Evolutionary conservation across 1,140 invertebrate species (phyloP), one percentile per base, ranked within the genome.

Genomic region (Aleiodes sp.): DNA sequence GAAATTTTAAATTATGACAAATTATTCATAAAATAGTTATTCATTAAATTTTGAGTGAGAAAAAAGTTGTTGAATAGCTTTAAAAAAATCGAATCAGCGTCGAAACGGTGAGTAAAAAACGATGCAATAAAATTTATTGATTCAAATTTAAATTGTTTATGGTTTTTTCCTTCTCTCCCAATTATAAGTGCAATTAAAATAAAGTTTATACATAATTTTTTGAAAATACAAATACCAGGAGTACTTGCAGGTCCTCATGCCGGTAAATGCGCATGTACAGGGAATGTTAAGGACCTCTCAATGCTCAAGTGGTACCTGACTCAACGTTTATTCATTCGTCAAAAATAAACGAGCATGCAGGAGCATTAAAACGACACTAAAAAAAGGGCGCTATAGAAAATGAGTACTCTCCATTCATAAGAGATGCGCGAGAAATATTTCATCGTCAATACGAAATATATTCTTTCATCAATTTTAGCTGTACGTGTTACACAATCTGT

Each of bases 71-170:
- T 33, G 31, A 33, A 33, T 6, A 9, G 31, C 4, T 33, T 6
- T 33, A 65, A 26, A 16, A 6, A 9, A 21, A 8, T 14, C 52
- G 56, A 4, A 33, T 19, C 43, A 33, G 37, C 21, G 33, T n/a
- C n/a, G n/a, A n/a, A n/a, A n/a, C n/a, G 39, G 2, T 39, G 43
- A 28, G 63, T 29, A 41, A 72, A 59, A 61, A 65, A 29, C n/a
- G 39, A 37, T 33, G 29, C 14, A 9, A 0, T 14, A 26, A 28
- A 57, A 57, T 56, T 76, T 69, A n/a, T n/a, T n/a, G n/a, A n/a
- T n/a, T n/a, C n/a, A n/a, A n/a, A n/a, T n/a, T n/a, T n/a, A n/a
- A n/a, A n/a, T n/a, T n/a, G n/a, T n/a, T n/a, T n/a, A n/a, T n/a
- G n/a, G n/a, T n/a, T n/a, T n/a, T n/a, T n/a, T n/a, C n/a, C n/a